Base-by-base conservation (phyloP, 2,113 vertebrate species). In the Chaetodon trifascialis region DNA sequence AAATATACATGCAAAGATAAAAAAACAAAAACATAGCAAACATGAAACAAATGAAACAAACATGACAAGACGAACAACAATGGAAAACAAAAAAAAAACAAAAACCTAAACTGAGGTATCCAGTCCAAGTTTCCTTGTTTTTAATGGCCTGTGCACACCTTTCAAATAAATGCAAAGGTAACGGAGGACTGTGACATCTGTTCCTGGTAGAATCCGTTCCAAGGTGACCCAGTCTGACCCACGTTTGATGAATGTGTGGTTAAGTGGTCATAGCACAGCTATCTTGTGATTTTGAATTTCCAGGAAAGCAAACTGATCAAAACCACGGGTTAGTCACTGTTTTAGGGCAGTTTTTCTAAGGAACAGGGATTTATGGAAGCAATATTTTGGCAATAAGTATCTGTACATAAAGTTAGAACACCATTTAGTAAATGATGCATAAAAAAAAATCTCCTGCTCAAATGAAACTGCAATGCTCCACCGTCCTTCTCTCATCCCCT, bases 1-100 rank as follows among this genome's bases (percentile, higher is more conserved):
- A 96, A 97, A 97, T 97, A 96, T 97, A 98, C 96, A 97, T 97
- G 97, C 97, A 97, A 96, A 97, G 94, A 94, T 94, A 95, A 94
- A 95, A 17, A 83, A 71, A 67, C 30, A 64, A 56, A 90, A 88
- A n/a, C 65, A 82, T 36, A 66, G 17, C 65, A 88, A 89, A 87
- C 73, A 83, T 76, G 85, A 94, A 91, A 89, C 69, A 86, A 70
- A 76, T 69, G 23, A 94, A 95, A 80, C 70, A 85, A 87, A 86
- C 71, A 85, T 60, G 65, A 89, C 65, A 82, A 59, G 47, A 85
- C 59, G 69, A 68, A 88, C 55, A 55, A 72, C 34, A 23, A 80
- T 58, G 38, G 36, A n/a, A 15, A 15, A 47, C 14, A 30, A 10
- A n/a, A 60, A 63, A 30, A 42, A 58, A n/a, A 56, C 34, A 88